Base-by-base conservation (phyloP, 2,888 invertebrate species). In the Lypha dubia region DNA sequence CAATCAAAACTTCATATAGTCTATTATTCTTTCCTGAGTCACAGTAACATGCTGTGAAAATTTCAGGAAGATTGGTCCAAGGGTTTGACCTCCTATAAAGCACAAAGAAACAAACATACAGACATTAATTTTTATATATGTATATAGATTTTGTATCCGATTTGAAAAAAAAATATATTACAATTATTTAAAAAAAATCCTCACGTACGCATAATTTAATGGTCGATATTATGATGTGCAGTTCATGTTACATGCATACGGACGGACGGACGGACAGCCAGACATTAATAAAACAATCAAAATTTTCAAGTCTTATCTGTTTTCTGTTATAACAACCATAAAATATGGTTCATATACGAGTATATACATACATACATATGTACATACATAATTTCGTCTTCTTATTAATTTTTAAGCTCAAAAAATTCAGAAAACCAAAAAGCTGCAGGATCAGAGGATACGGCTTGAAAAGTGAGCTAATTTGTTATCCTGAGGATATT, bases 121-220 rank as follows among this genome's bases (percentile, higher is more conserved):
- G n/a, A n/a, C n/a, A n/a, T n/a, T n/a, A n/a, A n/a, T n/a, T n/a
- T n/a, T n/a, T n/a, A n/a, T n/a, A n/a, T n/a, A n/a, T 60, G 11
- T 5, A 17, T 44, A 32, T 28, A 44, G 13, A 44, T 44, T 51
- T 67, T 24, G 41, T 22, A 58, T 67, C 65, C 49, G 73, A 35
- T 76, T 82, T 22, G 46, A 62, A 81, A 75, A 80, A 68, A 28
- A 65, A 80, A 75, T 65, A 71, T 70, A 76, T 82, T 82, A 51
- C 81, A 70, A 63, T 75, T 82, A 79, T 79, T 75, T 32, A 70
- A 56, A 58, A 74, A 79, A 79, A 83, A 63, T 58, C 80, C 75
- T 84, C 84, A 84, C 84, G 84, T 84, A 84, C 84, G 84, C 84
- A 84, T 73, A 84, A 84, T 84, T 84, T 84, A 82, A 70, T 75